Evolutionary conservation across 2,888 invertebrate genomes (phyloP).

Genomic region (Strigamia maritima): DNA sequence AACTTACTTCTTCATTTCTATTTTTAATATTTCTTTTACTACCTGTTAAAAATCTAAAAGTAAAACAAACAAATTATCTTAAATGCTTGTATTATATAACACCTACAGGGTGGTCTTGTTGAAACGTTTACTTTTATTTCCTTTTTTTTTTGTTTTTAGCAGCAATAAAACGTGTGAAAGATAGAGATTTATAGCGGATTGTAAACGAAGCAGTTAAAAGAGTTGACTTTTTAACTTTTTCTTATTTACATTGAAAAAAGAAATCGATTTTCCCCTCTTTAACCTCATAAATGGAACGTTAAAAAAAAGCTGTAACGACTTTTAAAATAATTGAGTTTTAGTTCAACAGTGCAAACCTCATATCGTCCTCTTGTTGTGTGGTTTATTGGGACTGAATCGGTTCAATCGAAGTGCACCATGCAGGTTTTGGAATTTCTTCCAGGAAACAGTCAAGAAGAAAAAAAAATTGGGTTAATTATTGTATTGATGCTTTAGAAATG

Average conservation of each 20-base stretch:
- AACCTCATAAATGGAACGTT: not conserved
- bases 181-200: slow-evolving; percentile 8
- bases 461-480: not conserved
- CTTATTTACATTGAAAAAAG: slow-evolving; percentile 1
- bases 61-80: no score
- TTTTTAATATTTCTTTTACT: no score
- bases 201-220: slow-evolving; percentile 29
- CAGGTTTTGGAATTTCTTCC: slow-evolving; percentile 8
- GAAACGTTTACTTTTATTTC: not conserved
- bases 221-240: slow-evolving; percentile 1
- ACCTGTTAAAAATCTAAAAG: no score
- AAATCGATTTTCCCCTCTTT: not conserved
- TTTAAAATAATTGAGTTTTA: not conserved
- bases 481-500: no score
- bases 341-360: not conserved
- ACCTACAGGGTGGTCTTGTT: slow-evolving; percentile 9
- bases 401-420: not conserved
- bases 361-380: not conserved
- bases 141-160: not conserved
- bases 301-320: not conserved
- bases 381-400: not conserved
- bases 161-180: not conserved
- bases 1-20: no score
- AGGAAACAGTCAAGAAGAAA: not conserved
- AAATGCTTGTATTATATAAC: no score